A percentile compares a stretch with the other conserved stretches of the same genome.
Conservation (phyloP, 2,797 vertebrate species). For the Lophotriccus pileatus region DNA sequence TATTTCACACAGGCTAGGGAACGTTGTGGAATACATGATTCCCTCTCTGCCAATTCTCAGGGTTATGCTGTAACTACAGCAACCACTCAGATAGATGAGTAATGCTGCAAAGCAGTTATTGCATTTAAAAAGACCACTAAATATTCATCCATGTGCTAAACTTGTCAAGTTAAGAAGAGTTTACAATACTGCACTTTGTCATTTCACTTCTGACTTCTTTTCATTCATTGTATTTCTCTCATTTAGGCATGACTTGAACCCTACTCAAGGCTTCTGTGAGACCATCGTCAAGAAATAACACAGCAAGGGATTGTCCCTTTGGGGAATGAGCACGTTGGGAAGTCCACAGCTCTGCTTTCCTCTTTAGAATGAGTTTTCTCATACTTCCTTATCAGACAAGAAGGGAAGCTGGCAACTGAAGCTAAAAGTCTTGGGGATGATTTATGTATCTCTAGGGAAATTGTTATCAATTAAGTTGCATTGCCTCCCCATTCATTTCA, state of each 20-base stretch:
- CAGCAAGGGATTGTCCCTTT: not conserved
- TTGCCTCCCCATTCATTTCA: not conserved
- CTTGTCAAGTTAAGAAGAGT: not conserved
- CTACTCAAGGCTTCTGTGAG: not conserved
- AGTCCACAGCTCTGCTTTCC: not conserved
- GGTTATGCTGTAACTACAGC: slow-evolving; percentile 39
- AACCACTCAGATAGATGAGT: not conserved
- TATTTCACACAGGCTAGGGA: not conserved
- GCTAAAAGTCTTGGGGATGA: not conserved
- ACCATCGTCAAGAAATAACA: not conserved
- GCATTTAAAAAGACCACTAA: not conserved
- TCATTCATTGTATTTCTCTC: not conserved
- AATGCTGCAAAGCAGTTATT: not conserved
- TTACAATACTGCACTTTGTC: not conserved
- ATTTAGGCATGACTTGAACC: not conserved
- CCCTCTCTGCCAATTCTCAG: not conserved
- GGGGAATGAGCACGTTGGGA: not conserved
- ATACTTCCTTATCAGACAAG: not conserved
- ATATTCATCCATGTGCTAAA: not conserved
- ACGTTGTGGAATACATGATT: not conserved
- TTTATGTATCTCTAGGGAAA: not conserved
- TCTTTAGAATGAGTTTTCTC: not conserved
- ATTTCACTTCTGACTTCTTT: not conserved
- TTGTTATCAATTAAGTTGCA: not conserved
- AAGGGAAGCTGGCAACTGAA: not conserved